Evolutionary conservation across 2,888 invertebrate genomes (phyloP).

Genomic region (Molorchus minor): DNA sequence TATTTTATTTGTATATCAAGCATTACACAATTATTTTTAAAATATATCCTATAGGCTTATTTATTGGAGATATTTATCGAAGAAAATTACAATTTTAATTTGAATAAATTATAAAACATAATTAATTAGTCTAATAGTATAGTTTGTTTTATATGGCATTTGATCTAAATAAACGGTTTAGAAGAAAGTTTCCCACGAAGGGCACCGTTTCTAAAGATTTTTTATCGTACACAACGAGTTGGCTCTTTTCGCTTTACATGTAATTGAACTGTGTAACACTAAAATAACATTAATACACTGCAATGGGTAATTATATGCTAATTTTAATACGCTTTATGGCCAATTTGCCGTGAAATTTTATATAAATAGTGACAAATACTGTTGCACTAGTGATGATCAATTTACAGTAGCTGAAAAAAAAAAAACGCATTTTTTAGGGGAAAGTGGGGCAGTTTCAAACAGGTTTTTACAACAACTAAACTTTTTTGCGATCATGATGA

Average conservation of each 20-base stretch:
- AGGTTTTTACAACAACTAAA: no score
- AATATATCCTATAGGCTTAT: slow-evolving; percentile 24
- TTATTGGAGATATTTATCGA: slow-evolving; percentile 33
- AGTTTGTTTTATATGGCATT: slow-evolving; percentile 19
- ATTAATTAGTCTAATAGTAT: slow-evolving; percentile 35
- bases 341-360: no score
- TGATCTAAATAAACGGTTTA: slow-evolving; percentile 26
- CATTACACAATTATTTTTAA: slow-evolving; percentile 37
- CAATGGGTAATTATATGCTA: not conserved
- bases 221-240: slow-evolving; percentile 21
- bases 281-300: not conserved
- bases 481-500: no score
- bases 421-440: no score
- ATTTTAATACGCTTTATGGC: not conserved
- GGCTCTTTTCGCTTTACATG: not conserved
- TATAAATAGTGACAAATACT: no score
- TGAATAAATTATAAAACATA: slow-evolving; percentile 40
- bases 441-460: no score
- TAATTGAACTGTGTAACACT: not conserved
- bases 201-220: slow-evolving; percentile 25
- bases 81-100: slow-evolving; percentile 40
- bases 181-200: slow-evolving; percentile 39
- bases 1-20: slow-evolving; percentile 27
- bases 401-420: no score
- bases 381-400: no score